Base-by-base conservation (phyloP, 1,140 invertebrate species). In the Drosophila pruinosa region DNA sequence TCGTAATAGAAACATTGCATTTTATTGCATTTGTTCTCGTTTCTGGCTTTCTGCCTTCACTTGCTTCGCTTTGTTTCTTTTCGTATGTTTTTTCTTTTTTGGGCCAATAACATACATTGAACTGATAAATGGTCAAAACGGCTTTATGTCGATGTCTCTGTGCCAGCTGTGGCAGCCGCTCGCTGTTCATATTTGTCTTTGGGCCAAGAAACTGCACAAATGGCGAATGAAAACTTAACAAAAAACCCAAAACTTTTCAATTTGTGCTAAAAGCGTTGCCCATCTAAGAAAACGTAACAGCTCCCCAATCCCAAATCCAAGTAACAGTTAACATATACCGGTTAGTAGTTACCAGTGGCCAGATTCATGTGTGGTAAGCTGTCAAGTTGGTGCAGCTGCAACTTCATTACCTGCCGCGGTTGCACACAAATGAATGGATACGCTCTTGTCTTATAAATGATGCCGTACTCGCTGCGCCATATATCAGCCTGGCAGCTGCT, bases 1-100 rank as follows among this genome's bases (percentile, higher is more conserved):
- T 54, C 76, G 59, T 85, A 85, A 85, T 79, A 85, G 80, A 85
- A 85, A 85, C 80, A 85, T 85, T 85, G 80, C 76, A 85, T 85
- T 85, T 85, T 85, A 85, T 85, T 85, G 80, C 80, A 85, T 68
- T 85, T 85, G 80, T 70, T 78, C 58, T 75, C 67, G 68, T 72
- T 63, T 50, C 62, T 69, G 26, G 34, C 39, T 54, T 31, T 75
- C 56, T 21, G 24, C 36, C 34, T 24, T 54, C 22, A 2, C 47
- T 50, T 50, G 10, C 47, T 31, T 50, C 38, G 12, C 21, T 19
- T 45, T 38, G 21, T 14, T 21, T 22, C 2, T 22, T 57, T 50
- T 53, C 54, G 34, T 59, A 59, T 24, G 31, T 14, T 22, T 48
- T 24, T 48, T 8, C 12, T 41, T 41, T 43, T 50, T n/a, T 68